A percentile compares a stretch with the other conserved stretches of the same genome.
phyloP scores from a whole-genome alignment of 2,113 vertebrate genomes.

The Otis tarda region DNA sequence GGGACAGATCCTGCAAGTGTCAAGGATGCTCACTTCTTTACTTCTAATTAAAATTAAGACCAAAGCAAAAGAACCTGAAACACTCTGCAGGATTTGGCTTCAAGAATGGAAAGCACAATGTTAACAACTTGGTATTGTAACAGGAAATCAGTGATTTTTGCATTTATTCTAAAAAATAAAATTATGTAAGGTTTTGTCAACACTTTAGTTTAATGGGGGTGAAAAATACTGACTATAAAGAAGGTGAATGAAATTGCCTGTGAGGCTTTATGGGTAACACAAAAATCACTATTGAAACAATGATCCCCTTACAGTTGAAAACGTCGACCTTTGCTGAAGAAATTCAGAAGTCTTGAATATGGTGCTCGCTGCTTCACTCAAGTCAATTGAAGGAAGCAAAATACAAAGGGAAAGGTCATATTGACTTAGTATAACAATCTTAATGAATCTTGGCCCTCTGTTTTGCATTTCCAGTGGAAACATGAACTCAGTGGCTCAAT shows the following conservation, averaged over 20 bases:
- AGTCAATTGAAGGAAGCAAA: conserved; percentile 48
- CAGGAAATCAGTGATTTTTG: background rate
- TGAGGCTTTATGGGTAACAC: background rate
- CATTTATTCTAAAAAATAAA: background rate
- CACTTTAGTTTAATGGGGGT: background rate
- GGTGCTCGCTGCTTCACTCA: background rate
- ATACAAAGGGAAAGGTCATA: conserved; percentile 27
- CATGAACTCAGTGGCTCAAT: background rate
- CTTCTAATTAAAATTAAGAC: background rate
- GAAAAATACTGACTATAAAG: background rate
- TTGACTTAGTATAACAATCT: background rate
- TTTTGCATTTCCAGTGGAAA: conserved; percentile 29
- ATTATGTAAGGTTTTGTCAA: background rate
- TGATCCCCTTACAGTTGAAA: background rate
- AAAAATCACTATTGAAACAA: conserved; percentile 8
- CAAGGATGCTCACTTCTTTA: background rate
- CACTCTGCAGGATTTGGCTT: background rate
- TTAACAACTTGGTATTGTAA: background rate
- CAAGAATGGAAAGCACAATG: background rate
- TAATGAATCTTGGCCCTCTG: background rate
- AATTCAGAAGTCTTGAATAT: background rate
- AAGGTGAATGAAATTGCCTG: background rate
- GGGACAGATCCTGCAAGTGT: background rate
- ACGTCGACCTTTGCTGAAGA: background rate
- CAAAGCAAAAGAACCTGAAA: background rate